Base-by-base conservation (phyloP, 2,797 vertebrate genomes). In the Pseudochaenichthys georgianus region DNA sequence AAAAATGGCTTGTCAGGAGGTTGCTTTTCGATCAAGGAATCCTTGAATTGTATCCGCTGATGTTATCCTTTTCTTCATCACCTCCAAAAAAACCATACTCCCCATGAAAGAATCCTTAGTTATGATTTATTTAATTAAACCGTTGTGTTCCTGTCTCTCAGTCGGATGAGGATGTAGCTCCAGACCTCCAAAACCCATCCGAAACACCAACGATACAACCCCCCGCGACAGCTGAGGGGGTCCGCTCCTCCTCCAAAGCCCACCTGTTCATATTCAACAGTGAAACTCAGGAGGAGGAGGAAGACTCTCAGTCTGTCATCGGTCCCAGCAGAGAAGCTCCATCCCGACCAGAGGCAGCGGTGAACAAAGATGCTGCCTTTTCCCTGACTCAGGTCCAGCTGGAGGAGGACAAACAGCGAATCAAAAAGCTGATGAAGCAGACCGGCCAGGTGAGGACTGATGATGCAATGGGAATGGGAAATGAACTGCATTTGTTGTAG, bases 361-460 rank as follows among this genome's bases (percentile, higher is more conserved):
- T 13, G n/a, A 64, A 41, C 23, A 21, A 69, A 54, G 75, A 72
- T 0, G 41, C 69, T 3, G 77, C 75, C 12, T 31, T 51, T 17
- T 79, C 80, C 23, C 76, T 88, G 38, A 87, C 91, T 51, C 92
- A 91, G 78, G 34, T 28, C 13, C 77, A 93, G 79, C n/a, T 94
- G 54, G 91, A 93, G 6, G 89, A 94, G 19, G 90, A 91, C 65
- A 87, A 84, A 51, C 78, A 81, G 58, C 80, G 31, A 7, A 87
- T 99, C 74, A 92, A 75, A 51, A 82, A 82, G 5, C 88, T 98
- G 64, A 97, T 98, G 95, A 86, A 85, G 17, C 89, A 95, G 74
- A 95, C 96, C 1, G 78, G 92, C 15, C 83, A 95, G 85, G 93
- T 91, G n/a, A 78, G 58, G 2, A 43, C 17, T 1, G 6, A 28